Evolutionary conservation across 1,140 invertebrate genomes (phyloP), one percentile per base, ranked within the genome.

Genomic region (Bursaphelenchus mucronatus): DNA sequence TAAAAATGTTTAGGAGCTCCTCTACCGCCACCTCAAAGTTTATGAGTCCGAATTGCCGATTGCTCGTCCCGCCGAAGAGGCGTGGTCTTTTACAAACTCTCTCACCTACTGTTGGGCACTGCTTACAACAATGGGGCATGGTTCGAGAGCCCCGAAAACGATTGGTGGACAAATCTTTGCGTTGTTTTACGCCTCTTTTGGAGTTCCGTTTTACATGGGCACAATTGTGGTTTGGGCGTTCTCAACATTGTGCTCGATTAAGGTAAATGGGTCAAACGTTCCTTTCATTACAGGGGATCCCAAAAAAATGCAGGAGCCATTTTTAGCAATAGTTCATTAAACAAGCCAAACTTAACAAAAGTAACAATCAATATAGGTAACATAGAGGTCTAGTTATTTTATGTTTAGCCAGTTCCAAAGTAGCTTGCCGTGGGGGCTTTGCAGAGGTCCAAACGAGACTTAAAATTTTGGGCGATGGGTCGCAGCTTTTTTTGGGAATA

Each of bases 41-140:
- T 70, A 73, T 46, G 68, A 70, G 40, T 46, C 54, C 50, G 21
- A 70, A 44, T 47, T 70, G n/a, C 39, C 70, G 40, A 19, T 68
- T 40, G 17, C 53, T 40, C 30, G 70, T 57, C 67, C 67, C 17
- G 45, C 65, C 41, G 41, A 50, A 59, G 47, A 68, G 41, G 68
- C 73, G 54, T 70, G 68, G 68, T 73, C 68, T 9, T 17, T 70
- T 21, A 67, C 51, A 11, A 70, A 70, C 51, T 70, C 68, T 4
- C 61, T 70, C 19, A 71, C 62, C 44, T 70, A 74, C 45, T 66
- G 67, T 30, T 74, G 63, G 63, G 68, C 59, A 17, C 50, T 70
- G 10, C 45, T 70, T 7, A 70, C 68, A 13, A 70, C 68, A 30
- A 66, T 70, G n/a, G 68, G 68, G 17, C 70, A 70, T 41, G 68